Conservation (phyloP, 1,140 invertebrate species). For the Cyclina sinensis region DNA sequence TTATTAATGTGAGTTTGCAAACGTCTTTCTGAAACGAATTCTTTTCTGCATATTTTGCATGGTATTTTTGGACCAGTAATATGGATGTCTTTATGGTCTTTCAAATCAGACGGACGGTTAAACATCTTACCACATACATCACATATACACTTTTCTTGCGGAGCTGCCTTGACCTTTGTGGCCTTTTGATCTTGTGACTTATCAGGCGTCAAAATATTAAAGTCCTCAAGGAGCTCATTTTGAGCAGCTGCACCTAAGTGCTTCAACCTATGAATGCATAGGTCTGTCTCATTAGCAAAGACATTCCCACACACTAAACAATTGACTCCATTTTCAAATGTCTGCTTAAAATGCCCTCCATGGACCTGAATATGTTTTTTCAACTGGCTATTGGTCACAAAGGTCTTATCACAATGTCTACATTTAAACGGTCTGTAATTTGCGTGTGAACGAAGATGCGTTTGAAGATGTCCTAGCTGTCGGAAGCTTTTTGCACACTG, state of each 20-base stretch:
- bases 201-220: background rate
- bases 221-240: background rate
- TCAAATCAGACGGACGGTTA: background rate
- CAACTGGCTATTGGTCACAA: constrained; percentile 7
- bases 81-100: background rate
- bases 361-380: background rate
- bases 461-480: constrained; percentile 24
- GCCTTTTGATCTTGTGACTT: background rate
- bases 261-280: background rate
- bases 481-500: constrained; percentile 23
- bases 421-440: constrained; percentile 32
- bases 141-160: background rate
- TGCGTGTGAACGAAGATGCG: constrained; percentile 11
- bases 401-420: background rate
- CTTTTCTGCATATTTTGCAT: background rate
- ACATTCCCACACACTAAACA: background rate
- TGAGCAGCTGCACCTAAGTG: background rate
- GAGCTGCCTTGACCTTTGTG: background rate
- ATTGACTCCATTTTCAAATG: background rate
- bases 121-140: constrained; percentile 28
- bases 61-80: background rate
- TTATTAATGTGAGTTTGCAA: background rate
- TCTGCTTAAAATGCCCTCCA: background rate
- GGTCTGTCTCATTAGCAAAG: background rate
- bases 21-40: background rate